Percentiles rank a stretch among this genome's conserved stretches.
phyloP scores from a whole-genome alignment of 2,888 invertebrate species.

The Unio pictorum region DNA sequence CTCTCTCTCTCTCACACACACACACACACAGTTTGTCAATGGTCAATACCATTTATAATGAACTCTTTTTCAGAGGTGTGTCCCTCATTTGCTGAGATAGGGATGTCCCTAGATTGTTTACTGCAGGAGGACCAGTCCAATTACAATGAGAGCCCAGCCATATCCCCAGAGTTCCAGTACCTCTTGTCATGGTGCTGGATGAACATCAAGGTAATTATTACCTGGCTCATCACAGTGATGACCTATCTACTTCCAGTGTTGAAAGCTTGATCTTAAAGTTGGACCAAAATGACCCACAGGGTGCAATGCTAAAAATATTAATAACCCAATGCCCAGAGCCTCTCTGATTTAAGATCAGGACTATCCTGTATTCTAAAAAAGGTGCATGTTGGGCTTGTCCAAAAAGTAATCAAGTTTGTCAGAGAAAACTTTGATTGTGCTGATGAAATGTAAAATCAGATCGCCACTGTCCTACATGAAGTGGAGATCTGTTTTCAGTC shows the following conservation, averaged over 20 bases:
- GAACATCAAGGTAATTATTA: slow-evolving; percentile 77
- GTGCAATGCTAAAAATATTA: too few relatives aligned
- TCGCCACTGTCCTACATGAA: too few relatives aligned
- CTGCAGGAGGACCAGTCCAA: slow-evolving; percentile 72
- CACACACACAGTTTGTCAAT: neutral
- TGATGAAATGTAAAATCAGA: too few relatives aligned
- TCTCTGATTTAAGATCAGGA: neutral
- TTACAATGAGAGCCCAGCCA: slow-evolving; percentile 55
- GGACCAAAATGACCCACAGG: too few relatives aligned
- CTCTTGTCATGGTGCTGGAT: slow-evolving; percentile 85
- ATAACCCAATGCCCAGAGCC: neutral
- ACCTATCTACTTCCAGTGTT: neutral
- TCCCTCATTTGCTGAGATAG: slow-evolving; percentile 86
- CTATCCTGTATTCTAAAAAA: too few relatives aligned
- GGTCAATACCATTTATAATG: slow-evolving; percentile 1
- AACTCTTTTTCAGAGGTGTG: slow-evolving; percentile 71
- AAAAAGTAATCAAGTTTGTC: too few relatives aligned
- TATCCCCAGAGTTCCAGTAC: slow-evolving; percentile 79
- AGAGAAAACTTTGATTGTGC: too few relatives aligned
- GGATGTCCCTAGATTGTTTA: slow-evolving; percentile 79
- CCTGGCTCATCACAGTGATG: neutral
- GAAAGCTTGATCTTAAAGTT: too few relatives aligned
- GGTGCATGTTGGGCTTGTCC: too few relatives aligned
- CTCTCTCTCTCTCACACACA: too few relatives aligned
- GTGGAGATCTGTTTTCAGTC: too few relatives aligned